Conservation (phyloP, 1,140 invertebrate species). For the Eumeta japonica region DNA sequence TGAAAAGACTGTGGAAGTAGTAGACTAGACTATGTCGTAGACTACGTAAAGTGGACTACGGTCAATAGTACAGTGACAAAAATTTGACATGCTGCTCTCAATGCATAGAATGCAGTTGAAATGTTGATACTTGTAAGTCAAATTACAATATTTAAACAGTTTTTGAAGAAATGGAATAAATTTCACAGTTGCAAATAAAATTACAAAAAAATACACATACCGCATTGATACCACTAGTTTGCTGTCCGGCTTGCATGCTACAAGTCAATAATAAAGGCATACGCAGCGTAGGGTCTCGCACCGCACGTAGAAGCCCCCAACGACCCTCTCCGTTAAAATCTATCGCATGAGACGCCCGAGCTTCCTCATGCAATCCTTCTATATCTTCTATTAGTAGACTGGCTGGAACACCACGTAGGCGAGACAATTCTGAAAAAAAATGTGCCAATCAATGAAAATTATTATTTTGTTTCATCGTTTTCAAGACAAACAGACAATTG, state of each 20-base stretch:
- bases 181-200: constrained; percentile 1
- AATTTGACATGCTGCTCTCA: no score
- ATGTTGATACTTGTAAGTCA: no score
- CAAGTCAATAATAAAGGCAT: constrained; percentile 72
- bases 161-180: no score
- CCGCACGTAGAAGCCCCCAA: constrained; percentile 59
- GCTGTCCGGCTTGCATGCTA: constrained; percentile 77
- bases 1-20: no score
- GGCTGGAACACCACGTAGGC: constrained; percentile 49
- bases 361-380: constrained; percentile 52
- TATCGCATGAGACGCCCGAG: constrained; percentile 37
- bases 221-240: constrained; percentile 84
- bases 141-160: no score
- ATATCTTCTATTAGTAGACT: constrained; percentile 53
- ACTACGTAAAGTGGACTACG: no score
- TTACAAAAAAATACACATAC: constrained; percentile 51
- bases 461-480: no score
- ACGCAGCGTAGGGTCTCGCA: constrained; percentile 58
- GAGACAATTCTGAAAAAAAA: constrained; percentile 56
- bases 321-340: constrained; percentile 29
- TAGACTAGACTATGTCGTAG: no score
- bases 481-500: no score
- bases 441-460: no score
- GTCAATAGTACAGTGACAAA: no score
- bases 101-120: no score